Base-by-base conservation (phyloP, 2,797 vertebrate species). In the Anas flavirostris region DNA sequence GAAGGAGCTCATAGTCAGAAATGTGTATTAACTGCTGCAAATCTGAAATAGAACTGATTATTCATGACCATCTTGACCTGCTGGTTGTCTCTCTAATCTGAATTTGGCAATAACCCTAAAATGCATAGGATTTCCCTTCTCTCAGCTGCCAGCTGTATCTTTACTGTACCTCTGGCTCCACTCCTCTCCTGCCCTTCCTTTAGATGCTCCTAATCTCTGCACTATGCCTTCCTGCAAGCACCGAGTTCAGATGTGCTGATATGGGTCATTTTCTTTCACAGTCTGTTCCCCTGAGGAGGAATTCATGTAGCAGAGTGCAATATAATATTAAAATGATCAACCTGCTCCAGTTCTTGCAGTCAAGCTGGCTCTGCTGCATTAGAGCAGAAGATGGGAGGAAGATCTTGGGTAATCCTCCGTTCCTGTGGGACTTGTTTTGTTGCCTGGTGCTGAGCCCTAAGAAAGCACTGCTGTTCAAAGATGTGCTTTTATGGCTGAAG, bases 131-230 rank as follows among this genome's bases (percentile, higher is more conserved):
- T 60, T 60, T 64, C 21, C 28, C 23, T 50, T 79, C 31, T 44
- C 41, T 26, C 28, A 12, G 48, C 4, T 4, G 37, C 2, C 8
- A n/a, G n/a, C 6, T 75, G 16, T 59, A 55, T 70, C 9, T 39
- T 19, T 11, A 3, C 28, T 29, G 41, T 35, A 25, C 37, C 37
- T 59, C 26, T 43, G 56, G 18, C 7, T 67, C 28, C 23, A 31
- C 41, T 64, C 16, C 7, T 82, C 35, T 64, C 12, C 56, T 41
- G 17, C 15, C 29, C 7, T 56, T 10, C 15, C n/a, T 52, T 33
- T 23, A 1, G 9, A 11, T 1, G 4, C 7, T 64, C 37, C 28
- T 16, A 31, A 5, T 33, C 2, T 1, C 35, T 3, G 31, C 15
- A 17, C 18, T 37, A 0, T 14, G 28, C 17, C 41, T 16, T 52